Conservation (phyloP, 2,888 invertebrate species). For the Caradrina kadenii region DNA sequence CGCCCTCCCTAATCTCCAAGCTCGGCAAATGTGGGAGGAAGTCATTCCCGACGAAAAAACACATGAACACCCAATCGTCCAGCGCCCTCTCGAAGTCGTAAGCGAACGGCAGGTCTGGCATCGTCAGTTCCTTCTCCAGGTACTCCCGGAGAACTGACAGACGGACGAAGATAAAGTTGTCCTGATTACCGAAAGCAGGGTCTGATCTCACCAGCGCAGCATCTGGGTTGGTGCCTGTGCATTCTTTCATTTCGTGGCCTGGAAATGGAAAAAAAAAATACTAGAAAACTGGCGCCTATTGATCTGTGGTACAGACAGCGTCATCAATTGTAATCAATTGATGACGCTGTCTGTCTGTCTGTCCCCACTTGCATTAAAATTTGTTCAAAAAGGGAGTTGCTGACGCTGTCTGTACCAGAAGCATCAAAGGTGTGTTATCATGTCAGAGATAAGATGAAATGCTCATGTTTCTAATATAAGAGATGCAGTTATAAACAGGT, state of each 20-base stretch:
- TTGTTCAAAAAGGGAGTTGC: too few relatives aligned
- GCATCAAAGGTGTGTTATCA: too few relatives aligned
- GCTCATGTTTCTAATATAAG: too few relatives aligned
- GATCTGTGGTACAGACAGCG: too few relatives aligned
- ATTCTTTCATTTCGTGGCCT: constrained; percentile 99
- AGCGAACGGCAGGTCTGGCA: constrained; percentile 97
- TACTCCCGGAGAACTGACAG: constrained; percentile 98
- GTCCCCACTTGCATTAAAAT: too few relatives aligned
- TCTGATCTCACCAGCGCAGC: constrained; percentile 91
- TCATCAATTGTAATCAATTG: too few relatives aligned
- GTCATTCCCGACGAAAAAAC: constrained; percentile 99
- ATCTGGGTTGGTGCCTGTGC: constrained; percentile 93
- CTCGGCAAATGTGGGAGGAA: constrained; percentile 99
- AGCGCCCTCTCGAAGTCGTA: constrained; percentile 98
- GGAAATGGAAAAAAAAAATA: constrained; percentile 34
- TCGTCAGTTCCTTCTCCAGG: constrained; percentile 95
- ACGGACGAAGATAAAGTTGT: constrained; percentile 98
- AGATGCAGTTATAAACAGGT: too few relatives aligned
- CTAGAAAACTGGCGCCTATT: too few relatives aligned
- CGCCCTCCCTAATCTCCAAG: constrained; percentile 98
- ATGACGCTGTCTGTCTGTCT: too few relatives aligned
- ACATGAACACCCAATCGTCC: constrained; percentile 99
- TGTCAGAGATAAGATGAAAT: too few relatives aligned
- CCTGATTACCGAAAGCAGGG: constrained; percentile 93
- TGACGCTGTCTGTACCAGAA: too few relatives aligned